Conservation (phyloP, 1,140 invertebrate species). For the Hyles euphorbiae region DNA sequence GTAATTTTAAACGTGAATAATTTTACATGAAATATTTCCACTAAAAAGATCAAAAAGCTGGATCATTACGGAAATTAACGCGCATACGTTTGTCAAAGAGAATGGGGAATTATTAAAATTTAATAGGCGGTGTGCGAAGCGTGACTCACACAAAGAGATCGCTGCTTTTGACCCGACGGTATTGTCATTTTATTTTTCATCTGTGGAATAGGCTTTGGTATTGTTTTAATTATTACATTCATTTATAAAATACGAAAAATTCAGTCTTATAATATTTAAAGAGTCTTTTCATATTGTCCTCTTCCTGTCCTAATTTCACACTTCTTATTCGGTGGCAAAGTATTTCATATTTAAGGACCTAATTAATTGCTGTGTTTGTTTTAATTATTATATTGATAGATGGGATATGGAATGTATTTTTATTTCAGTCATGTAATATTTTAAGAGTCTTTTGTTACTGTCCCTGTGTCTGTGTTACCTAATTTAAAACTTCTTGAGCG, state of each 20-base stretch:
- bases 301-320: no score
- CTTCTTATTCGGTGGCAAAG: no score
- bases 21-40: slow-evolving; percentile 1
- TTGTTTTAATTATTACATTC: no score
- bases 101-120: slow-evolving; percentile 26
- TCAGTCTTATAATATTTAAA: background rate
- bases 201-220: background rate
- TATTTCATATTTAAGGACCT: no score
- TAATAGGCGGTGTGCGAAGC: slow-evolving; percentile 15
- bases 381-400: no score
- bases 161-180: slow-evolving; percentile 15
- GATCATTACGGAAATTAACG: background rate
- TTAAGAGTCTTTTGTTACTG: no score
- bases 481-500: no score
- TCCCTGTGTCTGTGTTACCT: no score
- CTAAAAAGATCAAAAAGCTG: slow-evolving; percentile 7
- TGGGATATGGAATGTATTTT: no score
- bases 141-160: slow-evolving; percentile 22
- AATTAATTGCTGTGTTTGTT: no score
- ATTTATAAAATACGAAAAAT: no score
- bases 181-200: slow-evolving; percentile 22
- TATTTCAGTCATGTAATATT: no score
- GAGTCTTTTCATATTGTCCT: background rate
- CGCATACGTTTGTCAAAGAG: slow-evolving; percentile 16
- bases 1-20: background rate